Conservation (phyloP, 2,797 vertebrate genomes). For the Epinephelus awoara region DNA sequence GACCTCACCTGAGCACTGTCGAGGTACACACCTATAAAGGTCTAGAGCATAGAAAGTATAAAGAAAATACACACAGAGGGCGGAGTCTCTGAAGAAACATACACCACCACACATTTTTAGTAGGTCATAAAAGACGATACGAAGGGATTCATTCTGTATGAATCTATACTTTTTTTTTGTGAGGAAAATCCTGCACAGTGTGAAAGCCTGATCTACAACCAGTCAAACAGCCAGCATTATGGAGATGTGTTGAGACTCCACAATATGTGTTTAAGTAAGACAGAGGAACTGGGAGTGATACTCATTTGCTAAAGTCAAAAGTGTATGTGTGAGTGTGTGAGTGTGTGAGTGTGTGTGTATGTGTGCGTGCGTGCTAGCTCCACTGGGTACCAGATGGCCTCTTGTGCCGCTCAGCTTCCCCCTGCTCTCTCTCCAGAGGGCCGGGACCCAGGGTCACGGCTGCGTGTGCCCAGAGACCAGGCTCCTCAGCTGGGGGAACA, state of each 20-base stretch:
- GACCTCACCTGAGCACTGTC: no score
- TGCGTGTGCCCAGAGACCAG: slow-evolving; percentile 75
- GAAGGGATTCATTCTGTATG: no score
- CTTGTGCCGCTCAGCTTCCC: slow-evolving; percentile 76
- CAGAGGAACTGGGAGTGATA: slow-evolving; percentile 37
- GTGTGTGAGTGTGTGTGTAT: slow-evolving; percentile 7
- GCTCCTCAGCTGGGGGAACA: slow-evolving; percentile 79
- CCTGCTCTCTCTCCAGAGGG: slow-evolving; percentile 72
- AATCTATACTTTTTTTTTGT: no score
- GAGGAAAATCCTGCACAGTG: background rate
- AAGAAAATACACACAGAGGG: no score
- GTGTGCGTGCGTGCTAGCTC: slow-evolving; percentile 40
- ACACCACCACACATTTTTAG: no score
- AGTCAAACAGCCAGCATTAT: slow-evolving; percentile 25
- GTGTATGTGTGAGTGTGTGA: background rate
- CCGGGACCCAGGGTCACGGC: slow-evolving; percentile 75
- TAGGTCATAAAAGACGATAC: no score
- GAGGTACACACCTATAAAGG: no score
- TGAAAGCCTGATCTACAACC: slow-evolving; percentile 21
- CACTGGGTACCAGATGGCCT: slow-evolving; percentile 85
- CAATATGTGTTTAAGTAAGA: slow-evolving; percentile 30
- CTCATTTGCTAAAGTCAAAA: slow-evolving; percentile 56
- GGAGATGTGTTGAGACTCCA: slow-evolving; percentile 25
- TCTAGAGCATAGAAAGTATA: no score
- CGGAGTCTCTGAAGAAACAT: no score